Conservation (phyloP, 2,797 vertebrate genomes). For the Eulemur rubriventer region DNA sequence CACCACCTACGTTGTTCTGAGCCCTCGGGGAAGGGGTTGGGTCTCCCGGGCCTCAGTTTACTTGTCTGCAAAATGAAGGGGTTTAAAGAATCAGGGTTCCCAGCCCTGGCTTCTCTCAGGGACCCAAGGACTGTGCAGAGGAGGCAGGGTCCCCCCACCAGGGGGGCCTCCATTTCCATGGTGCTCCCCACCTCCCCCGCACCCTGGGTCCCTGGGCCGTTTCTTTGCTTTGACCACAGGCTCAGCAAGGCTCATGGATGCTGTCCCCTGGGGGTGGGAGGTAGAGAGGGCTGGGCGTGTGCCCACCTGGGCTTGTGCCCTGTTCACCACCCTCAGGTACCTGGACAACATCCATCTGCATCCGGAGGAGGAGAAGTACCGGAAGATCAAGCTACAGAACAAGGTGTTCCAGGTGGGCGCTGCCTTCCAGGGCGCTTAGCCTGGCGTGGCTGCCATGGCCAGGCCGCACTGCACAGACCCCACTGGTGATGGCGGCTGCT, state of each 20-base stretch:
- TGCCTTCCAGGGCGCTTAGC: not conserved
- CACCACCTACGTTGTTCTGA: too few species aligned
- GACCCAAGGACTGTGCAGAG: fast-evolving
- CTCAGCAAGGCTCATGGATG: not conserved
- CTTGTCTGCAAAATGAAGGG: not conserved
- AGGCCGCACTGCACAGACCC: not conserved
- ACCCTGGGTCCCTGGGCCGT: not conserved
- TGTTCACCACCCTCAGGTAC: constrained; percentile 86
- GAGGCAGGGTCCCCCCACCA: not conserved
- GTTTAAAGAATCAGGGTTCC: not conserved
- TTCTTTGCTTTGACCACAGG: not conserved
- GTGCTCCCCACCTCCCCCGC: not conserved
- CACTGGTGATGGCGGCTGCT: not conserved
- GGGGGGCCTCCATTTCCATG: not conserved
- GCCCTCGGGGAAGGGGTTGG: not conserved
- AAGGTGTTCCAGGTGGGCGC: constrained; percentile 93
- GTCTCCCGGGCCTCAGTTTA: not conserved
- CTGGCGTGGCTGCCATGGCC: fast-evolving
- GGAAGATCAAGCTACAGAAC: constrained; percentile 94
- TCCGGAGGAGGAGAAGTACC: constrained; percentile 95
- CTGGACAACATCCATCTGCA: constrained; percentile 95
- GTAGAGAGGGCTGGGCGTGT: not conserved
- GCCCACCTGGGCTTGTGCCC: not conserved
- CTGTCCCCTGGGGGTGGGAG: not conserved
- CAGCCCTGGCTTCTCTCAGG: not conserved